Evolutionary conservation across 2,888 invertebrate genomes (phyloP), one percentile per base, ranked within the genome.

Genomic region (Brenthis ino): DNA sequence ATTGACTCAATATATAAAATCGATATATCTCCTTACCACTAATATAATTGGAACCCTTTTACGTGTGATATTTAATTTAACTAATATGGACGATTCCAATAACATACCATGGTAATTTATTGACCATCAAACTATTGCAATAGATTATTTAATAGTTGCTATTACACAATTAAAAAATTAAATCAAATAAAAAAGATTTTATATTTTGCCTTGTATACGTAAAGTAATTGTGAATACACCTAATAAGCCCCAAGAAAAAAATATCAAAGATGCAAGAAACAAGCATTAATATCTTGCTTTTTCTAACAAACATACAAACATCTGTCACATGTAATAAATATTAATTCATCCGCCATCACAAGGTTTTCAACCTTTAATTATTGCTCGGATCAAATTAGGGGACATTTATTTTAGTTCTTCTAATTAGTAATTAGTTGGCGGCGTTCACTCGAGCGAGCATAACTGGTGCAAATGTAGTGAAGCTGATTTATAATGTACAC

Each of bases 371-470:
- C 64, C 72, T 70, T 67, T 65, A 69, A 69, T 69, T 69, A 71
- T 24, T 65, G 60, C 63, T 67, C 50, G 69, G 65, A 65, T 56
- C 65, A 69, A 60, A 69, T 69, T 67, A 66, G 68, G 69, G 69
- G 64, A 70, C 71, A 69, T 72, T 72, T 71, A 73, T 72, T 64
- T 68, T 58, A 64, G 65, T 65, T 65, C 57, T 61, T 63, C 69
- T 73, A 69, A 72, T 68, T 69, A 69, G 65, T 71, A 69, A 73
- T 73, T 75, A 75, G 74, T 74, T 73, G 65, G 68, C 37, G 66
- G 66, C 65, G 53, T 55, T 68, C 57, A 64, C 61, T 63, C 69
- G 69, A 64, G 70, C 67, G 65, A 50, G 67, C 51, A 28, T 57
- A 61, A 69, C 67, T 65, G 64, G 57, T 65, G 68, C 60, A 60